Base-by-base conservation (phyloP, 2,888 invertebrate genomes). In the Idaea dimidiata region DNA sequence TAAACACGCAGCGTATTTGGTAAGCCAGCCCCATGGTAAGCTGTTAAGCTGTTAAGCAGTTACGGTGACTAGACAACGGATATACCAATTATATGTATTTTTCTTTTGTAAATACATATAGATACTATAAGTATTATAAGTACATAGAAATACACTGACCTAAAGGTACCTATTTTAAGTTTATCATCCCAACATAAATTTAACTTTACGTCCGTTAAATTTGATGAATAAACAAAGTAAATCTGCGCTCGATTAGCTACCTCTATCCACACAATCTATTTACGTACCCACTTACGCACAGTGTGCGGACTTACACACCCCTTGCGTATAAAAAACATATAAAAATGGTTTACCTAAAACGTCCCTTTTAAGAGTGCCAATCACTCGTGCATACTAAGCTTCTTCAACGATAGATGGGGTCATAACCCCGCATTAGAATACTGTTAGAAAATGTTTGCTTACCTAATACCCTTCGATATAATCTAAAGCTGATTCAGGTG, bases 351-450 rank as follows among this genome's bases (percentile, higher is more conserved):
- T 66, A 61, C 33, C 54, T 56, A 59, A 57, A 65, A 62, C 63
- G 62, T 61, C 59, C 17, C 57, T 57, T 61, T 62, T 62, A 56
- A 58, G 62, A 58, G 18, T n/a, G 54, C 54, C 32, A 43, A 54
- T 33, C 60, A 57, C 18, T 56, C 63, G 58, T 66, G 63, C 66
- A 64, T 64, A 66, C 60, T 64, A 59, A 62, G 63, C 62, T 62
- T 58, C 43, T 56, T 17, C 17, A 59, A 63, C 58, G 67, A 62
- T 62, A 16, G 16, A 17, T 58, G 56, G 66, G 67, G 67, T 54
- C 55, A 60, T 66, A 67, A 67, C 64, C 65, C 59, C 43, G 17
- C 60, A 62, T 70, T 68, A 64, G 67, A 68, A 66, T 63, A 64
- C 62, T 64, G 68, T 66, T 68, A 60, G 65, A 24, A 14, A 68